Conservation (phyloP, 2,888 invertebrate species). For the Coenonympha arcania region DNA sequence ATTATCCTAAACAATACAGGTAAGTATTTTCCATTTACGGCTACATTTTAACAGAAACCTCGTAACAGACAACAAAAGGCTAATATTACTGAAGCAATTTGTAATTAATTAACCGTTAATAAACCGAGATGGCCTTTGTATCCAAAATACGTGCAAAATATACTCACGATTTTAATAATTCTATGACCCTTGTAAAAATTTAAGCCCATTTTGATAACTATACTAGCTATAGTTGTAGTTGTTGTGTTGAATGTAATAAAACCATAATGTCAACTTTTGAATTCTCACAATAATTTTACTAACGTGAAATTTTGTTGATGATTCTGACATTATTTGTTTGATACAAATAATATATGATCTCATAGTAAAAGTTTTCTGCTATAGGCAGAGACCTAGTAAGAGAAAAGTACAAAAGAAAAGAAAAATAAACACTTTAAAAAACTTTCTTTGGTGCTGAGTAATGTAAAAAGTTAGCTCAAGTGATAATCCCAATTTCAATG, state of each 20-base stretch:
- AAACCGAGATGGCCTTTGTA: conserved; percentile 37
- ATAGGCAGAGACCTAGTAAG: background rate
- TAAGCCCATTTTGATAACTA: too few species aligned
- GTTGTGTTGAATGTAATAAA: too few species aligned
- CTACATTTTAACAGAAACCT: conserved; percentile 17
- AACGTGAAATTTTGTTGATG: too few species aligned
- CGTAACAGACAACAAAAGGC: conserved; percentile 37
- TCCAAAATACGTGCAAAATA: conserved; percentile 29
- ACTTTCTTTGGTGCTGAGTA: background rate
- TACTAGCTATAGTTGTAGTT: too few species aligned
- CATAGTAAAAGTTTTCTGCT: too few species aligned
- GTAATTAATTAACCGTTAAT: conserved; percentile 59
- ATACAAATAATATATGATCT: too few species aligned
- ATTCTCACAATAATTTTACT: too few species aligned
- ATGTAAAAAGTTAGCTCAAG: conserved; percentile 22
- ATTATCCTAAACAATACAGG: conserved; percentile 13
- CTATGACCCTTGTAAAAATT: background rate
- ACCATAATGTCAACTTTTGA: too few species aligned
- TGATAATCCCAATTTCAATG: conserved; percentile 22
- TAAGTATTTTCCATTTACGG: too few species aligned
- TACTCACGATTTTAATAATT: conserved; percentile 8
- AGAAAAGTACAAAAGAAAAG: background rate
- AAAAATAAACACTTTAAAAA: background rate
- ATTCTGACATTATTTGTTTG: too few species aligned
- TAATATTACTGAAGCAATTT: conserved; percentile 53